Base-by-base conservation (phyloP, 2,113 vertebrate species). In the Casuarius casuarius region DNA sequence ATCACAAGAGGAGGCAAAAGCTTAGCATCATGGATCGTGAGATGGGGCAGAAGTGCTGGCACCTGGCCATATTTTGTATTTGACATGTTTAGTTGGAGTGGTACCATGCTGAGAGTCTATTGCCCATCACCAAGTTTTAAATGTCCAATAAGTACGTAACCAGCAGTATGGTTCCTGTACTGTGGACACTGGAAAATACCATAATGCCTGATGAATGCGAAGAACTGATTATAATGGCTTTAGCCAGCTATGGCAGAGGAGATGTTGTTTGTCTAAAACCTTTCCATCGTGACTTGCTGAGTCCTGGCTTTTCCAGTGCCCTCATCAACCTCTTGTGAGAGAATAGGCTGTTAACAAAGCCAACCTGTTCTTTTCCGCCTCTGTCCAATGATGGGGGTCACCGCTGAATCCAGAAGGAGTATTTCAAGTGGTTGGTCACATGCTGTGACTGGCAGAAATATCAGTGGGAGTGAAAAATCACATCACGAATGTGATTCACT, bases 71-170 rank as follows among this genome's bases (percentile, higher is more conserved):
- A 21, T 12, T 10, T 44, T 22, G 26, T 38, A 18, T 12, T 9
- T 44, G 22, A 22, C 68, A 68, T 0, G 1, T 48, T 52, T n/a
- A 81, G 56, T 3, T 56, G 63, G 26, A 10, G 16, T 8, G 0
- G 0, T 28, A 70, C 26, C 4, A 0, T 18, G 21, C 12, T 0
- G 0, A 62, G 21, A n/a, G 3, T 3, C 5, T 12, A 10, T 2
- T 59, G 56, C 33, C 31, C 15, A 62, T 22, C 51, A 17, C 48
- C 7, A 12, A 35, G 48, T 22, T 68, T 74, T 79, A 51, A 49
- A n/a, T 31, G 19, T 7, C 73, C 46, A 6, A 0, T 14, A 44
- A 44, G 31, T 2, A 6, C 5, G 1, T 10, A 22, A 13, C 81
- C 65, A 73, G 44, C 58, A 48, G 13, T 7, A 21, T 1, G 22